Evolutionary conservation across 1,140 invertebrate species (phyloP), one percentile per base, ranked within the genome.

Genomic region (Micrasema minimum): DNA sequence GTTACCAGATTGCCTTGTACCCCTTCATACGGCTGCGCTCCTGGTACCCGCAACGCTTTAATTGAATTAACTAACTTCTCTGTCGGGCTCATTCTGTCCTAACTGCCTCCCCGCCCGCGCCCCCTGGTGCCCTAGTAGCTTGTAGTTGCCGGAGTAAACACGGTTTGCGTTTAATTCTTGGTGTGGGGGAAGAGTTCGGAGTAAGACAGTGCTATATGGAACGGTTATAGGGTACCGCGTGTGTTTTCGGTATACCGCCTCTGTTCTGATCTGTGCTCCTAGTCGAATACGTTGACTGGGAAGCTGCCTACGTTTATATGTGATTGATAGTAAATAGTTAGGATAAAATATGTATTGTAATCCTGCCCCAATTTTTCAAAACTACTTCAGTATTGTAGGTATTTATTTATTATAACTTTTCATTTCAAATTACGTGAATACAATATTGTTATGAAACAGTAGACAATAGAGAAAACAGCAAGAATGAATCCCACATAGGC

Each of bases 1-100:
- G 72, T 74, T 66, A 67, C 72, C 69, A 74, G 72, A 74, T 74
- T 74, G 72, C 64, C 68, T 35, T 64, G 50, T 51, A 51, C 68
- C 64, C 65, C 65, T 53, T 69, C 62, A 66, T 66, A 66, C 48
- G 41, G 53, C 22, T 48, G 55, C 43, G 31, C 31, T 18, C 67
- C 67, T 62, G 53, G 53, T 41, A 50, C 48, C 38, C 67, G 57
- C 62, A 59, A 43, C 51, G 69, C 68, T 71, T 71, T 74, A 74
- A 74, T 74, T 74, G 62, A 74, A 74, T 74, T 74, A 74, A 74
- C 72, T 70, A 70, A 74, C 68, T 67, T 70, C 68, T 43, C 53
- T 59, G 51, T 61, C 64, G 72, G 43, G 61, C 59, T 69, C 66
- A 69, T 69, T 61, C 46, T 41, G 46, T 23, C 35, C 66, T 68